Percentiles rank a stretch among this genome's conserved stretches.
phyloP scores from a whole-genome alignment of 1,140 invertebrate species.

The Dreissena rostriformis region DNA sequence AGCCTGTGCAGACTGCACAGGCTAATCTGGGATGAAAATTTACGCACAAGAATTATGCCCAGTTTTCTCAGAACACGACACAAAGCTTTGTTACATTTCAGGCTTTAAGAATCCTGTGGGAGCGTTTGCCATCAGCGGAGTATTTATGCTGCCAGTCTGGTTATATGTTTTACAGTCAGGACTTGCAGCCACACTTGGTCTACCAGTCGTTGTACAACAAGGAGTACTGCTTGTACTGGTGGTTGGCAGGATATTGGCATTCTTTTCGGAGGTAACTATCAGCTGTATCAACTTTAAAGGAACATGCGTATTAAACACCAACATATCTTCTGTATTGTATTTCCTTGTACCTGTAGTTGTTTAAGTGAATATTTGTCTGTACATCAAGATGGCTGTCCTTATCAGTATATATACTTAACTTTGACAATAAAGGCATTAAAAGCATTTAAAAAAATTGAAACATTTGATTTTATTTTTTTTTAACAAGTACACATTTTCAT shows the following conservation, averaged over 20 bases:
- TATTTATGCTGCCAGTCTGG: slow-evolving; percentile 68
- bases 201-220: slow-evolving; percentile 52
- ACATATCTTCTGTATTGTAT: too few species aligned
- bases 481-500: too few species aligned
- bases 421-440: background rate
- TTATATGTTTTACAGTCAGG: slow-evolving; percentile 58
- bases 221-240: slow-evolving; percentile 46
- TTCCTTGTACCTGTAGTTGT: background rate
- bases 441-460: background rate
- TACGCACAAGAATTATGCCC: too few species aligned
- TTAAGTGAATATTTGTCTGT: background rate
- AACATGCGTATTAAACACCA: background rate
- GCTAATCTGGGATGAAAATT: too few species aligned
- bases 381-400: background rate
- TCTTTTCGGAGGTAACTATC: slow-evolving; percentile 61
- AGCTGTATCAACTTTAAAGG: background rate
- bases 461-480: too few species aligned
- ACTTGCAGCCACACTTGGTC: slow-evolving; percentile 23
- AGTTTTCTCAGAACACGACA: background rate
- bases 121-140: slow-evolving; percentile 64
- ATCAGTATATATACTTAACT: background rate
- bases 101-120: slow-evolving; percentile 72
- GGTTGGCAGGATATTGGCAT: slow-evolving; percentile 65
- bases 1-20: background rate
- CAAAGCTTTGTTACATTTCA: slow-evolving; percentile 45